A percentile compares a stretch with the other conserved stretches of the same genome.
These are phyloP conservation scores for Brachionus rotundiformis DNA, from an alignment of 1,140 invertebrate species.

Conservation along the genomic window DNA sequence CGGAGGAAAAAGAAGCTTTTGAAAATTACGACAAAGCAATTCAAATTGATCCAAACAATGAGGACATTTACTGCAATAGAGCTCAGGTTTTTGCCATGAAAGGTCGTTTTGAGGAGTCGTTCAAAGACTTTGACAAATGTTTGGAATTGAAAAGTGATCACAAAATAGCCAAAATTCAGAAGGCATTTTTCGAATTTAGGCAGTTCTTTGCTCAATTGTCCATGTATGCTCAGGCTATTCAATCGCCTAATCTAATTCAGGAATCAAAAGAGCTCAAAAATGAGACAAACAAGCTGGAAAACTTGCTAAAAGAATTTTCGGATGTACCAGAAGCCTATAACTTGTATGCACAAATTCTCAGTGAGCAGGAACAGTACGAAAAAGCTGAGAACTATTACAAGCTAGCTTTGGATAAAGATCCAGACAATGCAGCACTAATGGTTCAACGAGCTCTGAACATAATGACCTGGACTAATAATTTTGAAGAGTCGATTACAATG, in stretches of 20 bases:
- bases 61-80: conserved; percentile 80
- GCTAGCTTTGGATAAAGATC: conserved; percentile 78
- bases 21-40: conserved; percentile 73
- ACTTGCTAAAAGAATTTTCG: conserved; percentile 76
- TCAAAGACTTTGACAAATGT: conserved; percentile 79
- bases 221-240: conserved; percentile 27
- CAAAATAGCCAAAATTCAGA: conserved; percentile 81
- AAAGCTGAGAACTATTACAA: conserved; percentile 79
- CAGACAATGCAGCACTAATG: conserved; percentile 78
- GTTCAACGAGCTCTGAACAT: conserved; percentile 77
- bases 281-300: conserved; percentile 68
- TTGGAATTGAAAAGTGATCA: conserved; percentile 78
- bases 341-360: conserved; percentile 68
- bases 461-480: conserved; percentile 75
- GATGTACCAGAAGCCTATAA: conserved; percentile 80
- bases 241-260: neutral
- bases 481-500: conserved; percentile 75
- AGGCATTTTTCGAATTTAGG: conserved; percentile 80
- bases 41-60: conserved; percentile 74
- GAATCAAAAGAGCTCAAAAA: conserved; percentile 27
- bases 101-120: conserved; percentile 77
- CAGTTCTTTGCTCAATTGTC: conserved; percentile 42
- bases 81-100: conserved; percentile 74
- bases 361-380: conserved; percentile 77
- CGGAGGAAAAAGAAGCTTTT: conserved; percentile 73